A percentile compares a stretch with the other conserved stretches of the same genome.
These are phyloP conservation scores for Ctena decussata DNA, from an alignment of 2,888 invertebrate genomes.

Conservation along the genomic window DNA sequence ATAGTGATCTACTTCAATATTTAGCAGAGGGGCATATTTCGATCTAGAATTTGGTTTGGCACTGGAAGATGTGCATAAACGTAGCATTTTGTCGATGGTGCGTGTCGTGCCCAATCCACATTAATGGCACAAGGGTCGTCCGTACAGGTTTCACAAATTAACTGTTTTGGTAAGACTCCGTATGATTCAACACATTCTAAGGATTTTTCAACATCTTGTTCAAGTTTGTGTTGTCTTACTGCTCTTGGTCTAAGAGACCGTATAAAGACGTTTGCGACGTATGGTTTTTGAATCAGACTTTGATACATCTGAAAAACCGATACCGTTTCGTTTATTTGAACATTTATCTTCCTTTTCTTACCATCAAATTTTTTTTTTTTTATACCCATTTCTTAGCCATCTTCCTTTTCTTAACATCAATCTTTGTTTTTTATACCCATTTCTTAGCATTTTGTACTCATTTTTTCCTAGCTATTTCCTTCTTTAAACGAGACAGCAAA, in stretches of 20 bases:
- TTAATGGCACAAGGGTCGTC: not conserved
- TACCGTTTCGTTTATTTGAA: not conserved
- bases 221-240: not conserved
- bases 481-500: not conserved
- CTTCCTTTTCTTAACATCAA: not conserved
- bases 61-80: not conserved
- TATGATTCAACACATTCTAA: not conserved
- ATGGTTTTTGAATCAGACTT: not conserved
- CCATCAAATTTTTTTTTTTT: not conserved
- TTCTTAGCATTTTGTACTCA: not conserved
- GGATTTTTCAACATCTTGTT: not conserved
- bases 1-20: constrained; percentile 27
- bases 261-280: not conserved
- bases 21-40: constrained; percentile 3
- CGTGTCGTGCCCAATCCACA: not conserved
- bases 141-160: not conserved
- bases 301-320: not conserved
- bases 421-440: not conserved
- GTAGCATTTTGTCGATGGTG: constrained; percentile 2
- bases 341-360: not conserved
- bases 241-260: not conserved
- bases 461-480: not conserved
- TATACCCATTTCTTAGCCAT: not conserved
- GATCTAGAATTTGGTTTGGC: not conserved
- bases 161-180: not conserved